Percentiles rank a stretch among this genome's conserved stretches.
These are phyloP conservation scores for Eristalis arbustorum DNA, from an alignment of 2,888 invertebrate genomes.

Conservation along the genomic window DNA sequence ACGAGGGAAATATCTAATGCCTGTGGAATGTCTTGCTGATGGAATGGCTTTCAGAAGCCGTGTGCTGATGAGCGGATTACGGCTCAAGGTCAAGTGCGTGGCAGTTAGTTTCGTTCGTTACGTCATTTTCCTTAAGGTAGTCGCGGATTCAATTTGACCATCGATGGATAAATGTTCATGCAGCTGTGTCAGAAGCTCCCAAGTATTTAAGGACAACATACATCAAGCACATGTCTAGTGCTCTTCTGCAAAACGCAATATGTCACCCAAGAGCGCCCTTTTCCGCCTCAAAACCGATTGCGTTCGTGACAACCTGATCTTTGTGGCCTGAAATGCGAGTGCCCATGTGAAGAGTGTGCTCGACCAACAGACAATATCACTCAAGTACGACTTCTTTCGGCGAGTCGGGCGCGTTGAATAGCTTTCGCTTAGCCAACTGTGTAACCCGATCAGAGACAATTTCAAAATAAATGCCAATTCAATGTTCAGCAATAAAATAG, in stretches of 20 bases:
- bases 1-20: background rate
- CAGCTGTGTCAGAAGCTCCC: no score
- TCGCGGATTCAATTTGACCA: background rate
- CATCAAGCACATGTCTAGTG: no score
- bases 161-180: no score
- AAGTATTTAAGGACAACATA: no score
- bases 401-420: background rate
- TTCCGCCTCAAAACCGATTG: background rate
- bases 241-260: background rate
- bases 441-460: slow-evolving; percentile 55
- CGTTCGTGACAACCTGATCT: background rate
- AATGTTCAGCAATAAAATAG: slow-evolving; percentile 50
- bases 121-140: background rate
- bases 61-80: background rate
- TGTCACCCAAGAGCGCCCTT: background rate
- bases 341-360: background rate
- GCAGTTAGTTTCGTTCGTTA: background rate
- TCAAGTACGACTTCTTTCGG: background rate
- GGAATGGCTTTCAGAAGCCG: background rate
- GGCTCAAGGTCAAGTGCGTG: background rate
- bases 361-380: background rate
- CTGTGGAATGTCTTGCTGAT: background rate
- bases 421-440: slow-evolving; percentile 35
- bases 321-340: background rate
- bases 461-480: slow-evolving; percentile 44